Base-by-base conservation (phyloP, 2,888 invertebrate genomes). In the Pharmacophagus antenor region DNA sequence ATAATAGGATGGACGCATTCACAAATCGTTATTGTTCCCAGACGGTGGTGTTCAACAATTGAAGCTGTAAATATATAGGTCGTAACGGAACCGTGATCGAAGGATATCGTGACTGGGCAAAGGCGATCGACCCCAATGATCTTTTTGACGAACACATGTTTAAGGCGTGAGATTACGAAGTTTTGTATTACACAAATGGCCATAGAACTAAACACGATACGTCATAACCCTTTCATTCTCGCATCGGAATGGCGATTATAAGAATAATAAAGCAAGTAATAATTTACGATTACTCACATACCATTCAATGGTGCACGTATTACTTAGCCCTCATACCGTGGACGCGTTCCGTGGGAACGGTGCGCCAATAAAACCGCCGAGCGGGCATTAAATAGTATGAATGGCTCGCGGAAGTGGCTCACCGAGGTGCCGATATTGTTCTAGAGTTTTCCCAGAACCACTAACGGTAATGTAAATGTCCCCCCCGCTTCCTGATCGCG, bases 391-490 rank as follows among this genome's bases (percentile, higher is more conserved):
- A 71, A 70, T 63, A 71, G 60, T 63, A 56, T 68, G 71, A 73
- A 73, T 61, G 70, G 67, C 70, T 76, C 65, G 74, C 74, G 77
- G 76, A 80, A 82, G 70, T 75, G 65, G 67, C 71, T 69, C 65
- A 71, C 65, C 66, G 63, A 70, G 67, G 68, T 70, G 71, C 69
- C 73, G 72, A 84, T 82, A 84, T 83, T 82, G 82, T 84, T 83
- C 76, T 77, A 65, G 65, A 76, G 67, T 70, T 78, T 83, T 81
- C 79, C 74, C 78, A 81, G 82, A 79, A 82, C 76, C 69, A 73
- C 69, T 84, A 87, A 84, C 85, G 83, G 84, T 82, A 85, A 86
- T 83, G 82, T 80, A 82, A 88, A 86, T 84, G 80, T 78, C 80
- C 71, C 71, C n/a, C 63, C 68, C 69, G 82, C 80, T 88, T 88